These are phyloP conservation scores for Litocranius walleri DNA, from an alignment of 2,113 vertebrate species.

Conservation along the genomic window DNA sequence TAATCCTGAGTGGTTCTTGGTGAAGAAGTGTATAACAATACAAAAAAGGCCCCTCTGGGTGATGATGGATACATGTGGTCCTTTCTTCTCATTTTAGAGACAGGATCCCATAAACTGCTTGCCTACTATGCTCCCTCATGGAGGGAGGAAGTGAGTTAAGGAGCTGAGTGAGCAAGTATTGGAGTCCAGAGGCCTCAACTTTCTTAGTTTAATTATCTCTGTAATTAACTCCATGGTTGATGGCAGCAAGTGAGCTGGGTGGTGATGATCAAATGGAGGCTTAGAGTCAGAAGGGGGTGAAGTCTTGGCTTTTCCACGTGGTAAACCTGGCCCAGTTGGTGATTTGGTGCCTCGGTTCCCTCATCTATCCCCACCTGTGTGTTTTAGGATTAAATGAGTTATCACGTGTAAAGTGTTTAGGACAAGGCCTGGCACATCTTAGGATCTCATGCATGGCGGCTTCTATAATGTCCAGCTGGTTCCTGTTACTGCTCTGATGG, in stretches of 20 bases:
- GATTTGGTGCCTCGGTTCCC: background rate
- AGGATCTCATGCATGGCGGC: background rate
- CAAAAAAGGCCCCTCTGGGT: background rate
- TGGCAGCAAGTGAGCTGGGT: background rate
- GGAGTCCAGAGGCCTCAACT: background rate
- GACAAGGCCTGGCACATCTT: background rate
- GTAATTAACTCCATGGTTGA: rapidly evolving
- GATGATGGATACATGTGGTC: background rate
- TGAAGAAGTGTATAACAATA: background rate
- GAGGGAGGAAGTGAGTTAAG: background rate
- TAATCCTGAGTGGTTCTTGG: background rate
- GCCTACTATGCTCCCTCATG: background rate
- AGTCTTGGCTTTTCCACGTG: background rate
- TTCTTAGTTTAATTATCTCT: background rate
- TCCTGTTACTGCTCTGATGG: background rate
- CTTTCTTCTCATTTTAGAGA: background rate
- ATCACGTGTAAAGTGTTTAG: background rate
- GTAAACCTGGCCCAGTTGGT: background rate
- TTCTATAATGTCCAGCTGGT: background rate
- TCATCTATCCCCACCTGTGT: background rate
- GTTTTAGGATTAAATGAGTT: background rate
- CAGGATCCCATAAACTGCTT: background rate
- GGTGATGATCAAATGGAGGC: background rate
- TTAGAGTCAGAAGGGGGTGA: background rate
- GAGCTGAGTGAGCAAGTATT: background rate